Evolutionary conservation across 2,888 invertebrate genomes (phyloP).

Genomic region (Netelia inedita): DNA sequence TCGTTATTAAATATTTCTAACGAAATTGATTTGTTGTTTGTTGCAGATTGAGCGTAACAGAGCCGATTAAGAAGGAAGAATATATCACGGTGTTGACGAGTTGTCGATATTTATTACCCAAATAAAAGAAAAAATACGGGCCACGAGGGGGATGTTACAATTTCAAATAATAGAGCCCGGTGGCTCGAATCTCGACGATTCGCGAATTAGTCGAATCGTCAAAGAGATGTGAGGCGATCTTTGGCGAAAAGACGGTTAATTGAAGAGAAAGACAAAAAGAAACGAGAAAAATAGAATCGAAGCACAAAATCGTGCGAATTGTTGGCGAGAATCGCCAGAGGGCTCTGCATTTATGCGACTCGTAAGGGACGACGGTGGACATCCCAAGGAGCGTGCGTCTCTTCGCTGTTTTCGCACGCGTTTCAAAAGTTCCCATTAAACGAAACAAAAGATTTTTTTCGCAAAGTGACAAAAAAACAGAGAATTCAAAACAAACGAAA

Average conservation of each 20-base stretch:
- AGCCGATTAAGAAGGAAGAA: background rate
- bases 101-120: background rate
- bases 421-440: constrained; percentile 51
- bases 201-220: constrained; percentile 43
- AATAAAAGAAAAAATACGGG: constrained; percentile 15
- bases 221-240: constrained; percentile 61
- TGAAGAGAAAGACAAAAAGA: constrained; percentile 5
- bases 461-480: constrained; percentile 1
- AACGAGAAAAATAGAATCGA: background rate
- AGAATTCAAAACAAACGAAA: background rate
- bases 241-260: constrained; percentile 18
- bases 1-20: background rate
- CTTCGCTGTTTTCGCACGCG: constrained; percentile 64
- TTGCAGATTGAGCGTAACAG: constrained; percentile 44
- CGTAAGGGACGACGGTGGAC: constrained; percentile 65
- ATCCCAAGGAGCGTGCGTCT: constrained; percentile 71
- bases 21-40: background rate
- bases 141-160: constrained; percentile 72
- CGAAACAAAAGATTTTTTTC: background rate
- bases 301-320: constrained; percentile 22
- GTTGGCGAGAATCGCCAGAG: constrained; percentile 61
- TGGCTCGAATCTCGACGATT: constrained; percentile 69
- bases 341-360: constrained; percentile 75
- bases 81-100: background rate
- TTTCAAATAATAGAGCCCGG: constrained; percentile 72